These are phyloP conservation scores for Apamea epomidion DNA, from an alignment of 2,888 invertebrate species.

Conservation along the genomic window DNA sequence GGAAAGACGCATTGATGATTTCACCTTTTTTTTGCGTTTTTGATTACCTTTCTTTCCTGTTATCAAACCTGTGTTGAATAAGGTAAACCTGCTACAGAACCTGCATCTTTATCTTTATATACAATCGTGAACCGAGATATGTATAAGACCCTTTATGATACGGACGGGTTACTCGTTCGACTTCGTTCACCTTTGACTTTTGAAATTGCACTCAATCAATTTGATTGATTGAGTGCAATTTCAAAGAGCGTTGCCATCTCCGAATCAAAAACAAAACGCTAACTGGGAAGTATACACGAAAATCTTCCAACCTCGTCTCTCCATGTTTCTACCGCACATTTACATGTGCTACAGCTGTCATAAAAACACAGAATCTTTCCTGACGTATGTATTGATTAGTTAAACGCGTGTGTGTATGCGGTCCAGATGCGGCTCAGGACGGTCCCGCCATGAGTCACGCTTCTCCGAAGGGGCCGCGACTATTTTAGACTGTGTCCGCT, in stretches of 20 bases:
- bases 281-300: background rate
- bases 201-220: no score
- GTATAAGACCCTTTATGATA: background rate
- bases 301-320: constrained; percentile 13
- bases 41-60: constrained; percentile 24
- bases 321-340: constrained; percentile 15
- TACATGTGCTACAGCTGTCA: constrained; percentile 47
- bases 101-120: constrained; percentile 1
- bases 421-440: constrained; percentile 87
- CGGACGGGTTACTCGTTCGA: background rate
- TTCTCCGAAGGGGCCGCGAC: constrained; percentile 88
- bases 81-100: background rate
- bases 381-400: constrained; percentile 62
- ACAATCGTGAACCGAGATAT: background rate
- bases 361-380: constrained; percentile 55
- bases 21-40: background rate
- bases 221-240: constrained; percentile 5
- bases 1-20: background rate
- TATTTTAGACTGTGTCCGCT: constrained; percentile 90
- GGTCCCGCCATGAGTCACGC: constrained; percentile 86
- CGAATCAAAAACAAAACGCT: constrained; percentile 9
- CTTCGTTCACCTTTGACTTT: constrained; percentile 23
- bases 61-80: background rate
- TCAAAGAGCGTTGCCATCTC: constrained; percentile 7
- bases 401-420: constrained; percentile 72